A percentile compares a stretch with the other conserved stretches of the same genome.
These are phyloP conservation scores for Battus philenor DNA, from an alignment of 1,140 invertebrate genomes.

Conservation along the genomic window DNA sequence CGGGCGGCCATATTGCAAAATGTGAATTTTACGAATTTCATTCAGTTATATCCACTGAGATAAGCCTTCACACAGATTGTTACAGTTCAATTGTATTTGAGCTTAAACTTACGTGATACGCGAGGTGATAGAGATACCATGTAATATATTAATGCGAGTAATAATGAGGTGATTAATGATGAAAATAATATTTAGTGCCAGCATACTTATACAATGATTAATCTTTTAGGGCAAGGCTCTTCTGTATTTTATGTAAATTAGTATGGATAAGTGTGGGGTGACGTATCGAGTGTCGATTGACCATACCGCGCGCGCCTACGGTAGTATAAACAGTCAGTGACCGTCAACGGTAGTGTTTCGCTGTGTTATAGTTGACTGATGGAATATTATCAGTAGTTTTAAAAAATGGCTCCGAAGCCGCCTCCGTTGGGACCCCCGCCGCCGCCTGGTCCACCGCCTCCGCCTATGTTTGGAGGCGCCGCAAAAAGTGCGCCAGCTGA, in stretches of 20 bases:
- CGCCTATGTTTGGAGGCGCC: slow-evolving; percentile 79
- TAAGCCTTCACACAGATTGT: slow-evolving; percentile 17
- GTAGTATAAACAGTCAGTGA: slow-evolving; percentile 34
- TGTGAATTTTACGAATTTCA: slow-evolving; percentile 45
- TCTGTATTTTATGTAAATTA: slow-evolving; percentile 67
- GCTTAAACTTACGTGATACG: not conserved
- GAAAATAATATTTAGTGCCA: slow-evolving; percentile 61
- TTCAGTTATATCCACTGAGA: slow-evolving; percentile 25
- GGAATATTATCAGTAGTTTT: slow-evolving; percentile 31
- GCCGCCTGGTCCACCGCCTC: slow-evolving; percentile 78
- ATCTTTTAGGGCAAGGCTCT: slow-evolving; percentile 67
- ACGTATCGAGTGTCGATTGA: slow-evolving; percentile 52
- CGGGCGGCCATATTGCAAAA: slow-evolving; percentile 57
- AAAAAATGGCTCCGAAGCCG: slow-evolving; percentile 45
- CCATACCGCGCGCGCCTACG: slow-evolving; percentile 49
- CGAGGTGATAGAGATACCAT: too few species aligned
- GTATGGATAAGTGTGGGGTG: slow-evolving; percentile 49
- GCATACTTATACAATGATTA: slow-evolving; percentile 70
- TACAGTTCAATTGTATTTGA: slow-evolving; percentile 6
- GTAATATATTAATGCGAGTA: not conserved
- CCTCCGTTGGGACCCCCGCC: slow-evolving; percentile 78
- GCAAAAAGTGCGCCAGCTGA: slow-evolving; percentile 70
- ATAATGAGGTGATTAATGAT: slow-evolving; percentile 45
- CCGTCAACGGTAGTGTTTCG: slow-evolving; percentile 22
- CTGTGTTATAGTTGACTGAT: slow-evolving; percentile 33